A percentile compares a stretch with the other conserved stretches of the same genome.
phyloP scores from a whole-genome alignment of 2,113 vertebrate genomes.

The Nibea albiflora region DNA sequence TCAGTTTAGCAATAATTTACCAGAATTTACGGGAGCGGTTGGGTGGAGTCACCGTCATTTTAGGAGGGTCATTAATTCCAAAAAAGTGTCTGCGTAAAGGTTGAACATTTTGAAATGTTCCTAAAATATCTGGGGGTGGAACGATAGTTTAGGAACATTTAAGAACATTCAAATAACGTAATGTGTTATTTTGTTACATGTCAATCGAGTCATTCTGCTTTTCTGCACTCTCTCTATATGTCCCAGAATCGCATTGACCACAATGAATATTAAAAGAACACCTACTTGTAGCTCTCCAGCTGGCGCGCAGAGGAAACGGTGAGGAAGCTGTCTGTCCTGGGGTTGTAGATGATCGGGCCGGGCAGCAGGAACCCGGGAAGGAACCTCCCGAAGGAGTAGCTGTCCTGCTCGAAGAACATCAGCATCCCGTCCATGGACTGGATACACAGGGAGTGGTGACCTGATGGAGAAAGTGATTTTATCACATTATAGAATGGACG shows the following conservation, averaged over 20 bases:
- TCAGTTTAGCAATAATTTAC: neutral
- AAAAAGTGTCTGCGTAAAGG: neutral
- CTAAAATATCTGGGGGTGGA: neutral
- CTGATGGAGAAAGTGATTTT: slow-evolving; percentile 73
- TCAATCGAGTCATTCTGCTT: no score
- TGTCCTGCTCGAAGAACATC: slow-evolving; percentile 98
- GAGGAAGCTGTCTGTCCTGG: slow-evolving; percentile 94
- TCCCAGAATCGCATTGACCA: neutral
- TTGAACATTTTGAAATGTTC: neutral
- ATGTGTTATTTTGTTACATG: no score
- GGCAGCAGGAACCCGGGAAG: slow-evolving; percentile 94
- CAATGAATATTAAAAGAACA: neutral
- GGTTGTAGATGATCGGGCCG: slow-evolving; percentile 92
- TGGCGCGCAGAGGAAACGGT: slow-evolving; percentile 92
- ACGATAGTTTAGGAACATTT: no score
- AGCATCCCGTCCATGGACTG: slow-evolving; percentile 99
- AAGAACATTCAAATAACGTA: no score
- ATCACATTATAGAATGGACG: neutral
- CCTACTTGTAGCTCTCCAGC: slow-evolving; percentile 97
- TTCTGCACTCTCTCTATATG: neutral
- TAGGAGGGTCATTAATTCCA: neutral
- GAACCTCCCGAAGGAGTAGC: slow-evolving; percentile 94
- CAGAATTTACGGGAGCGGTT: neutral
- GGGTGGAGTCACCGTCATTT: neutral
- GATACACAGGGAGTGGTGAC: slow-evolving; percentile 95